These are phyloP conservation scores for Macquaria australasica DNA, from an alignment of 2,113 vertebrate genomes.

Conservation along the genomic window DNA sequence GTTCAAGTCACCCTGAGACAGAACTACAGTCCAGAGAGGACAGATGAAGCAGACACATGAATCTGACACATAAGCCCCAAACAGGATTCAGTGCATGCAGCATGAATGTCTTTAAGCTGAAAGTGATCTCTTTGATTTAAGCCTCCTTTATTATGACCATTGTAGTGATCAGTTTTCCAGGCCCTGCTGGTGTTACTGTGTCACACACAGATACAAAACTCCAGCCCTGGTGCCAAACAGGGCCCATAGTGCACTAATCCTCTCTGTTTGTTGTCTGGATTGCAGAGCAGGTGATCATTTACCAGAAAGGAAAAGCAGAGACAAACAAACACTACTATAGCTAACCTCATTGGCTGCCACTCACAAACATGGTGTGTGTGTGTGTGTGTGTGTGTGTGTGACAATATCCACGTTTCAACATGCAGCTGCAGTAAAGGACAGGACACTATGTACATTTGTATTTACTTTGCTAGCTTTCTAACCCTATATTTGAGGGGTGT, in stretches of 20 bases:
- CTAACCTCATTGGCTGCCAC: background rate
- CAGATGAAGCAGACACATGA: conserved; percentile 1
- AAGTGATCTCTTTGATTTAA: background rate
- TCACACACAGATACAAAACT: background rate
- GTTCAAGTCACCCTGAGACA: conserved; percentile 46
- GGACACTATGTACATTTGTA: background rate
- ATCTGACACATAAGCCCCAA: background rate
- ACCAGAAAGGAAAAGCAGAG: too few relatives aligned
- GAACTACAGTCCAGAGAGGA: conserved; percentile 57
- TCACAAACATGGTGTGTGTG: background rate
- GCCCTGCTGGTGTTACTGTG: background rate
- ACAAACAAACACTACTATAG: too few relatives aligned
- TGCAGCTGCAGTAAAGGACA: background rate
- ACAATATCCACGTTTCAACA: background rate
- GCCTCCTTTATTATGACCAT: background rate
- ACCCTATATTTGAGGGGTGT: too few relatives aligned
- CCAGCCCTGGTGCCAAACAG: background rate
- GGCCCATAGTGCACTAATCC: conserved; percentile 9
- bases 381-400: background rate
- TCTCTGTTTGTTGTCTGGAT: conserved; percentile 5
- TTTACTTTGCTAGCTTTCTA: too few relatives aligned
- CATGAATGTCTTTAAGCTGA: background rate
- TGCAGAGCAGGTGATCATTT: background rate
- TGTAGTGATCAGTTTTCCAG: background rate
- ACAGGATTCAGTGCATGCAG: background rate